Evolutionary conservation across 2,113 vertebrate species (phyloP).

Genomic region (Kryptolebias marmoratus): DNA sequence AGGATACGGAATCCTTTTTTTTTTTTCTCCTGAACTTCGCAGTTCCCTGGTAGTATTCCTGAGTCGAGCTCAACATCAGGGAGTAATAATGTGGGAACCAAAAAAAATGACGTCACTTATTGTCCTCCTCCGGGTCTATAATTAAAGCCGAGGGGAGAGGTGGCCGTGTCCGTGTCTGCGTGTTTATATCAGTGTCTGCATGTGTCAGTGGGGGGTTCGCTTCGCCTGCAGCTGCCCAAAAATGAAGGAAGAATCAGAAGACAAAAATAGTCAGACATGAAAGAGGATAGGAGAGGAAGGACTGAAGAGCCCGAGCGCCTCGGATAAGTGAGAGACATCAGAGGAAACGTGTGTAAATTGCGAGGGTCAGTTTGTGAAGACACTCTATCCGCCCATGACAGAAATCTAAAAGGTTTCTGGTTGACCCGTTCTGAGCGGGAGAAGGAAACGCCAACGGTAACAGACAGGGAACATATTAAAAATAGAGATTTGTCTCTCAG

Average conservation of each 20-base stretch:
- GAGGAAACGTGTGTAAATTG: conserved; percentile 7
- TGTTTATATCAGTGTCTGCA: conserved; percentile 5
- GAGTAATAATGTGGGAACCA: conserved; percentile 52
- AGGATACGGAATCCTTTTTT: not conserved
- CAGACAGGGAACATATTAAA: not conserved
- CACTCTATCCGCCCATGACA: not conserved
- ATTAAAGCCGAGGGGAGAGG: conserved; percentile 44
- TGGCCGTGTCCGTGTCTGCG: not conserved
- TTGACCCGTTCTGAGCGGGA: not conserved
- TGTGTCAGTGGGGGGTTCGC: conserved; percentile 19
- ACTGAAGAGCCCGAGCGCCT: conserved; percentile 37
- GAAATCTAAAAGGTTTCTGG: conserved; percentile 5
- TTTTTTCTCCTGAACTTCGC: not conserved
- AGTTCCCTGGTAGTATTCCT: conserved; percentile 23
- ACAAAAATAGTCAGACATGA: conserved; percentile 73
- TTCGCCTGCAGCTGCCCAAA: conserved; percentile 69
- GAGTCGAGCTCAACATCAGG: conserved; percentile 33
- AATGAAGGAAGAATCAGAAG: conserved; percentile 70
- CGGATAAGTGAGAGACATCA: conserved; percentile 21
- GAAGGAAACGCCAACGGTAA: not conserved
- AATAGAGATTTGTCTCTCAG: not conserved
- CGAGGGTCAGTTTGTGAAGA: conserved; percentile 5
- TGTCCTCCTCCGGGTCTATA: conserved; percentile 65
- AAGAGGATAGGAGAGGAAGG: conserved; percentile 64
- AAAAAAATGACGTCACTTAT: conserved; percentile 67